Percentiles rank a stretch among this genome's conserved stretches.
These are phyloP conservation scores for Huso huso DNA, from an alignment of 2,797 vertebrate species.

Conservation along the genomic window DNA sequence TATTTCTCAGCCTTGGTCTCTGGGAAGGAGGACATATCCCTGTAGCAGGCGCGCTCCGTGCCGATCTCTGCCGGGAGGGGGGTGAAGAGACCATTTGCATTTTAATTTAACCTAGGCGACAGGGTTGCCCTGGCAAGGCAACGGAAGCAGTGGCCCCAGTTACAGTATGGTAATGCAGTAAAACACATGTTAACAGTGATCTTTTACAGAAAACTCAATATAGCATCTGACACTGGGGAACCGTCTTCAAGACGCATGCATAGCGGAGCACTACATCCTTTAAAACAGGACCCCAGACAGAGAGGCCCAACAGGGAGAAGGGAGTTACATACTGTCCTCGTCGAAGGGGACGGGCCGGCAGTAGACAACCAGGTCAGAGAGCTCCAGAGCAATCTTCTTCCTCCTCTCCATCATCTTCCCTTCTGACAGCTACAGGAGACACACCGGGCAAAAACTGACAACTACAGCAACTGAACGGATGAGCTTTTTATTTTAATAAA, in stretches of 20 bases:
- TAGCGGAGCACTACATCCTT: background rate
- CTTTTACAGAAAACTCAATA: background rate
- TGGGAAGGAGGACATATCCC: slow-evolving; percentile 97
- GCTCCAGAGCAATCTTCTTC: slow-evolving; percentile 95
- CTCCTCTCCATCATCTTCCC: slow-evolving; percentile 98
- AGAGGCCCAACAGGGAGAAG: background rate
- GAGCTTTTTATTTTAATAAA: background rate
- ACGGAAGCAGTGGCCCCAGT: background rate
- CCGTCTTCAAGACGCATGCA: background rate
- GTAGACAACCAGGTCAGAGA: slow-evolving; percentile 94
- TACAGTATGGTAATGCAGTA: background rate
- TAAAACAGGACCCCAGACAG: too few species aligned
- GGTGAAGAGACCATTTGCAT: background rate
- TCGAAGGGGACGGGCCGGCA: slow-evolving; percentile 95
- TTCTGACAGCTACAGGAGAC: slow-evolving; percentile 70
- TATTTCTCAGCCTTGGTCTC: slow-evolving; percentile 98
- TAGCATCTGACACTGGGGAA: background rate
- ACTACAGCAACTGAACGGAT: background rate
- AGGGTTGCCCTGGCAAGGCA: background rate
- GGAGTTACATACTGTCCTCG: slow-evolving; percentile 83
- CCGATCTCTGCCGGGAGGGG: slow-evolving; percentile 73
- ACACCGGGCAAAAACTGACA: background rate
- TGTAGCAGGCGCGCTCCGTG: slow-evolving; percentile 88
- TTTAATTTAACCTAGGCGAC: background rate
- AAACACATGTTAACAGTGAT: background rate